Evolutionary conservation across 2,888 invertebrate genomes (phyloP).

Genomic region (Oxyscelio sp.): DNA sequence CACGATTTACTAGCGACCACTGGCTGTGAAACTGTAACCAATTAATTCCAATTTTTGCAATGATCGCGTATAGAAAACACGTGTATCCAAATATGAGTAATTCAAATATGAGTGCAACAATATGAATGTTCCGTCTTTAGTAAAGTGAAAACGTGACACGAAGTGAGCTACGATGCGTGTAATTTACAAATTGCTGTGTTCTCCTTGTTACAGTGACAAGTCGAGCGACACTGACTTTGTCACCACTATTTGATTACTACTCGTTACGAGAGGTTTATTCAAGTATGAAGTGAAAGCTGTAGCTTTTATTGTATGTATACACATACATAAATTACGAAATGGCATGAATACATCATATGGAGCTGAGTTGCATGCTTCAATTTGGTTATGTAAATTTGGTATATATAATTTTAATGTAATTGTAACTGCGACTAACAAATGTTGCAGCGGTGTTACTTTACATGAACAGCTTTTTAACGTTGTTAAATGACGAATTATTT

Average conservation of each 20-base stretch:
- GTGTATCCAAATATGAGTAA: constrained; percentile 11
- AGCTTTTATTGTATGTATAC: constrained; percentile 44
- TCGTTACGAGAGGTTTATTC: constrained; percentile 67
- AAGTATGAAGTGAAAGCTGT: constrained; percentile 48
- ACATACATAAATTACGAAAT: constrained; percentile 43
- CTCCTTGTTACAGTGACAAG: constrained; percentile 57
- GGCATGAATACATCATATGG: constrained; percentile 40
- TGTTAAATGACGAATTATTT: constrained; percentile 34
- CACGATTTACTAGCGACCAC: too few relatives aligned
- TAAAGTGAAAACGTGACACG: constrained; percentile 53
- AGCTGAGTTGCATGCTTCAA: constrained; percentile 19
- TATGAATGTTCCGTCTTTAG: constrained; percentile 47
- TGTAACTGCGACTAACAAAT: constrained; percentile 11
- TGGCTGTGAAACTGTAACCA: not conserved
- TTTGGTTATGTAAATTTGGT: constrained; percentile 49
- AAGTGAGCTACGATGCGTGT: constrained; percentile 59
- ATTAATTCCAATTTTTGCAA: not conserved
- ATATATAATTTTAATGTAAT: constrained; percentile 54
- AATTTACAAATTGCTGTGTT: constrained; percentile 68
- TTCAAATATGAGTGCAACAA: not conserved
- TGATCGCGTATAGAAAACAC: not conserved
- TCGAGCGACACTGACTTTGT: constrained; percentile 62
- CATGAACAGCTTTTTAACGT: constrained; percentile 3
- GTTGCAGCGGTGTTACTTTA: not conserved
- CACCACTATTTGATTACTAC: constrained; percentile 67